These are phyloP conservation scores for Taurulus bubalis DNA, from an alignment of 2,113 vertebrate species.

Conservation along the genomic window DNA sequence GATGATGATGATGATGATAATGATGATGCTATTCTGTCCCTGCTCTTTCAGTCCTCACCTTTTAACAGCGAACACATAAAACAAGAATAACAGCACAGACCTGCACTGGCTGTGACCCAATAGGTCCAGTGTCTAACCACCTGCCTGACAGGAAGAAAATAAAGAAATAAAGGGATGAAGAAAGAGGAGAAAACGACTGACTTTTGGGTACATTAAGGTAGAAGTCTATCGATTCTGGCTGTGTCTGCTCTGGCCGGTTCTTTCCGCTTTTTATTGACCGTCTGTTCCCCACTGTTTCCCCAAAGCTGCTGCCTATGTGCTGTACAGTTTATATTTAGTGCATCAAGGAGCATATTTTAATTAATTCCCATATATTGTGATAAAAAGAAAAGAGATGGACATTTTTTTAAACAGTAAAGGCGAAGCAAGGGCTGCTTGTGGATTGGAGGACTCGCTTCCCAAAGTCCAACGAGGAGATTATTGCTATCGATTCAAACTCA, in stretches of 20 bases:
- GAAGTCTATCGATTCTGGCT: constrained; percentile 63
- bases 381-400: constrained; percentile 9
- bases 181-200: constrained; percentile 38
- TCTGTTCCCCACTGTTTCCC: constrained; percentile 33
- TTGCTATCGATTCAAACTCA: constrained; percentile 11
- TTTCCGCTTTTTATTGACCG: constrained; percentile 68
- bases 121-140: constrained; percentile 12
- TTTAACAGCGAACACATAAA: not conserved
- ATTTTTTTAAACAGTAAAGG: not conserved
- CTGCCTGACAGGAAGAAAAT: not conserved
- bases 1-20: not conserved
- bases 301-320: constrained; percentile 33
- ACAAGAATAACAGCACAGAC: not conserved
- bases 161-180: constrained; percentile 15
- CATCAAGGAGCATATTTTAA: constrained; percentile 19
- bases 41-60: constrained; percentile 16
- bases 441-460: not conserved
- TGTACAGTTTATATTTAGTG: constrained; percentile 32
- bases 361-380: constrained; percentile 11
- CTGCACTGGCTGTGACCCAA: constrained; percentile 13
- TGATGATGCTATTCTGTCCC: not conserved
- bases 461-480: not conserved
- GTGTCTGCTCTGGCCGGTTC: constrained; percentile 38
- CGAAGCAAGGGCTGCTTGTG: not conserved
- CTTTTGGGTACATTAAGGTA: constrained; percentile 62